Evolutionary conservation across 2,888 invertebrate genomes (phyloP), one percentile per base, ranked within the genome.

Genomic region (Spodoptera exigua): DNA sequence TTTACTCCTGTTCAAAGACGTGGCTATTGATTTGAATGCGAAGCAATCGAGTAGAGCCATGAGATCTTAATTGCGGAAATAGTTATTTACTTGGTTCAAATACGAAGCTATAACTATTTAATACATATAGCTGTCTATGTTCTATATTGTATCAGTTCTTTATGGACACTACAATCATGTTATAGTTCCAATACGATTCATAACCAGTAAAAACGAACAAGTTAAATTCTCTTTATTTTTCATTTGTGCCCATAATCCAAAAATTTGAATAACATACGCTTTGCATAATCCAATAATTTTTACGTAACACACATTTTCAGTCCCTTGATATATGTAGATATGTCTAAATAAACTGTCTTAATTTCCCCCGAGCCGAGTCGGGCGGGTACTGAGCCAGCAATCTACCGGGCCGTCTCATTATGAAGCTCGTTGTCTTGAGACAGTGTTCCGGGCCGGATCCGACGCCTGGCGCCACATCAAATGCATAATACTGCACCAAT

Each of bases 331-430:
- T 79, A 82, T 82, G 78, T 74, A 63, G 70, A 51, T 69, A 74
- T 79, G 74, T 85, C 80, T 83, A 83, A 85, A 88, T 86, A 88
- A 87, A 86, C 82, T 79, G 80, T 83, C 86, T 84, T 88, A 88
- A 90, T 90, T 90, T 90, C 88, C 90, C 89, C 61, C 49, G 89
- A 86, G 90, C 77, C 80, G 89, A 86, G 90, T 76, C 80, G 61
- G 66, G 78, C 62, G 73, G 66, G 70, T 74, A 78, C 79, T 79
- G 81, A 61, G 74, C 76, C 78, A 71, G 83, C 85, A 85, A 85
- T 88, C 88, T 84, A 83, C 81, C 70, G 73, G 74, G 77, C 76
- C 77, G 81, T 82, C 85, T 88, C 85, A 86, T 89, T 86, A 89
- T 81, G 75, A 58, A 76, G 68, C 76, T 77, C 74, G 81, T 82